These are phyloP conservation scores for Ictinia mississippiensis DNA, from an alignment of 2,797 vertebrate species.

Conservation along the genomic window DNA sequence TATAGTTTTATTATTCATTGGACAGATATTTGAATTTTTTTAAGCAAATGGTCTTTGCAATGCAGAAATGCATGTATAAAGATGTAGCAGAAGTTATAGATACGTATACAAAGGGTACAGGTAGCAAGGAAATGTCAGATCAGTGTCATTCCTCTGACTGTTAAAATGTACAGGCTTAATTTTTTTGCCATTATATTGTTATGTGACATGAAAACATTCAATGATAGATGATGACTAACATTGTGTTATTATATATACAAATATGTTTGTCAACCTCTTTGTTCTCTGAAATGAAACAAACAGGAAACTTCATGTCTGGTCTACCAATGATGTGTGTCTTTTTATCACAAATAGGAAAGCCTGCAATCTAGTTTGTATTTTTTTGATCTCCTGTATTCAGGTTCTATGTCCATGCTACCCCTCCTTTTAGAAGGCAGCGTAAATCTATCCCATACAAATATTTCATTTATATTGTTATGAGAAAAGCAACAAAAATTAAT, in stretches of 20 bases:
- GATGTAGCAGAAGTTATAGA: neutral
- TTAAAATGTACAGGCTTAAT: neutral
- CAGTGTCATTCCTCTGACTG: neutral
- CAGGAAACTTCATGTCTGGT: neutral
- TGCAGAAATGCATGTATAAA: neutral
- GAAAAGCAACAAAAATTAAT: neutral
- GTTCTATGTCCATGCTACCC: neutral
- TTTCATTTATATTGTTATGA: neutral
- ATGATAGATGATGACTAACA: neutral
- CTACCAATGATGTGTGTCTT: neutral
- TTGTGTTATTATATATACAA: neutral
- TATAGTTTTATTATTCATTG: neutral
- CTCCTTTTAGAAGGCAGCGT: neutral
- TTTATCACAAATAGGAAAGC: neutral
- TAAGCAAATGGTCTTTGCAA: neutral
- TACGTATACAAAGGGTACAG: neutral
- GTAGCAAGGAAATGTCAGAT: neutral
- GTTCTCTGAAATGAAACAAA: slow-evolving; percentile 18
- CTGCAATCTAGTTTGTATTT: neutral
- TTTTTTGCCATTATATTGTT: neutral
- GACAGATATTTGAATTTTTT: slow-evolving; percentile 10
- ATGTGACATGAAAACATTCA: neutral
- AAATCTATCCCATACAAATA: neutral
- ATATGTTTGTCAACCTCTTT: neutral
- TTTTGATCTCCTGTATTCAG: neutral